These are phyloP conservation scores for Cyclophora punctaria DNA, from an alignment of 2,888 invertebrate genomes.

Conservation along the genomic window DNA sequence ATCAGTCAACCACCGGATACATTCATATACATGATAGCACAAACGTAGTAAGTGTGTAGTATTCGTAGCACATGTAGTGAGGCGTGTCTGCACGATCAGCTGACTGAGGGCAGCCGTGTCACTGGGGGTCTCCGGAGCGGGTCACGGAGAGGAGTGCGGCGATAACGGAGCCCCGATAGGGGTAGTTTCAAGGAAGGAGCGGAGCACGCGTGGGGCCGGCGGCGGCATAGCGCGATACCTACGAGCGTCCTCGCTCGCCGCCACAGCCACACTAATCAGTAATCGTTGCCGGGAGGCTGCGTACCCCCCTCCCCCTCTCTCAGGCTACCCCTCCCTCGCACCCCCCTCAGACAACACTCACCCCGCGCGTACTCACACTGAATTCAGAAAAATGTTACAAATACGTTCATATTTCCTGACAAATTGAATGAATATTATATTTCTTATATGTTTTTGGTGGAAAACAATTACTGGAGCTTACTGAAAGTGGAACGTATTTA, in stretches of 20 bases:
- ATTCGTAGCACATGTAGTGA: slow-evolving; percentile 48
- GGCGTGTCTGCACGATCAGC: slow-evolving; percentile 57
- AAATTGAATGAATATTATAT: background rate
- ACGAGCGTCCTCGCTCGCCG: slow-evolving; percentile 65
- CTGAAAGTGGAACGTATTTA: too few species aligned
- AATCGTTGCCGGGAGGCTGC: slow-evolving; percentile 72
- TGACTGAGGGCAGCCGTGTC: slow-evolving; percentile 30
- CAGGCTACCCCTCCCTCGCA: slow-evolving; percentile 23
- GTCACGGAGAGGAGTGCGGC: background rate
- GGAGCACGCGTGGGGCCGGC: slow-evolving; percentile 28
- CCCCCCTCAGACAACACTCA: slow-evolving; percentile 12
- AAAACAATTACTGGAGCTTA: too few species aligned
- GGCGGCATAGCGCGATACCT: slow-evolving; percentile 49
- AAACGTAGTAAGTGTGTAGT: slow-evolving; percentile 53
- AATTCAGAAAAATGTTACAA: slow-evolving; percentile 29
- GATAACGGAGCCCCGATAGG: background rate
- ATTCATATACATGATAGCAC: slow-evolving; percentile 53
- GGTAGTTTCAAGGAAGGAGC: slow-evolving; percentile 1
- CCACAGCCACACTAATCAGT: slow-evolving; percentile 75
- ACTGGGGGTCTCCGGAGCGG: background rate
- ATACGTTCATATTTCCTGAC: background rate
- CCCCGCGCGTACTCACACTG: slow-evolving; percentile 51
- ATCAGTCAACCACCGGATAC: slow-evolving; percentile 53
- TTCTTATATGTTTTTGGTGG: too few species aligned
- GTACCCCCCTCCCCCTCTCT: slow-evolving; percentile 28